phyloP scores from a whole-genome alignment of 1,140 invertebrate species.

The Microplitis demolitor region DNA sequence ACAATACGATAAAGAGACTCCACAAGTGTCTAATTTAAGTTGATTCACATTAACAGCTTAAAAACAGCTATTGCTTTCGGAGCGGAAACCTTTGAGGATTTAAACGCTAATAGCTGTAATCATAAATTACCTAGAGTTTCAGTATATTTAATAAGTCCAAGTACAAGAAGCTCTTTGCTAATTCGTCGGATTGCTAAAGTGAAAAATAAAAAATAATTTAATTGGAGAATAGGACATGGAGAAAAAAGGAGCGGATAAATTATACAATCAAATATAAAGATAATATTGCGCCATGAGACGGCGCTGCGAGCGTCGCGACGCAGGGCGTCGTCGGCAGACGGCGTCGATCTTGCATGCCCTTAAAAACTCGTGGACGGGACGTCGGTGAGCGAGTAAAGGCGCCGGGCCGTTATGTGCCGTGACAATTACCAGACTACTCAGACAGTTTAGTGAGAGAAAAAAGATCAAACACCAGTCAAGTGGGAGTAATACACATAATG shows the following conservation, averaged over 20 bases:
- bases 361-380: conserved; percentile 9
- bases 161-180: too few relatives aligned
- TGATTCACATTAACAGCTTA: conserved; percentile 4
- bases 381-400: background rate
- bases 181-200: background rate
- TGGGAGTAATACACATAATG: too few relatives aligned
- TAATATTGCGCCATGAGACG: conserved; percentile 33
- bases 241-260: background rate
- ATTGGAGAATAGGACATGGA: background rate
- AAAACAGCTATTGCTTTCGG: background rate
- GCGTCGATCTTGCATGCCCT: conserved; percentile 34
- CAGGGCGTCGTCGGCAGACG: conserved; percentile 38
- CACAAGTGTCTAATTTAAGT: conserved; percentile 1
- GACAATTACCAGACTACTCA: background rate
- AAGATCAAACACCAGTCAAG: background rate
- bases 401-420: conserved; percentile 21
- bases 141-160: too few relatives aligned
- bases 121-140: background rate
- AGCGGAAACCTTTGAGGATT: too few relatives aligned
- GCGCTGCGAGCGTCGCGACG: conserved; percentile 46
- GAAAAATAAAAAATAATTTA: background rate
- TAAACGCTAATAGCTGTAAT: too few relatives aligned
- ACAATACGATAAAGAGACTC: conserved; percentile 7
- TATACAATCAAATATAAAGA: background rate
- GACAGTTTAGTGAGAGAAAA: conserved; percentile 11